These are phyloP conservation scores for Nothura maculosa DNA, from an alignment of 2,797 vertebrate genomes.

Conservation along the genomic window DNA sequence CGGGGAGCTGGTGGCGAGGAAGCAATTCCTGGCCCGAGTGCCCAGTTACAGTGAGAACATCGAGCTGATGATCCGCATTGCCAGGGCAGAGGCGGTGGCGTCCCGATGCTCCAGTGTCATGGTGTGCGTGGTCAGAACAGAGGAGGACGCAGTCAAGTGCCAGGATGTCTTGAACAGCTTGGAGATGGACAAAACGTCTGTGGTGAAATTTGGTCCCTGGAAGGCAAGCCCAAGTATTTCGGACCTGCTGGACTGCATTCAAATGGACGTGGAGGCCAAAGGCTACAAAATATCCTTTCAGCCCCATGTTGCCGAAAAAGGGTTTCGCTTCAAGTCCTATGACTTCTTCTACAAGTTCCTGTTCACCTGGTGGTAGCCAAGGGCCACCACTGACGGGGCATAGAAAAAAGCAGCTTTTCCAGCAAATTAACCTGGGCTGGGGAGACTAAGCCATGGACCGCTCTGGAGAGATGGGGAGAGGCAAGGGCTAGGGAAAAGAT, in stretches of 20 bases:
- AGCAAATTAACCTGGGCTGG: not conserved
- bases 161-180: conserved; percentile 82
- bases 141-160: conserved; percentile 83
- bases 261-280: conserved; percentile 87
- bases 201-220: conserved; percentile 95
- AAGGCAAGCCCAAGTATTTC: conserved; percentile 77
- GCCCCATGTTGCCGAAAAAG: conserved; percentile 79
- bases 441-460: not conserved
- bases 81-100: conserved; percentile 89
- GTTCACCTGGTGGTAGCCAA: conserved; percentile 92
- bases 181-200: conserved; percentile 86
- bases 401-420: not conserved
- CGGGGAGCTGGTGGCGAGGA: conserved; percentile 90
- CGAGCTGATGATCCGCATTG: conserved; percentile 92
- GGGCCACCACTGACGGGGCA: not conserved
- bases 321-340: conserved; percentile 83
- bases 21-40: conserved; percentile 90
- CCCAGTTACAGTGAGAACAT: conserved; percentile 93
- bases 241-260: conserved; percentile 91
- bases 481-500: rapidly evolving
- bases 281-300: conserved; percentile 86
- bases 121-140: conserved; percentile 86
- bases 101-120: conserved; percentile 85
- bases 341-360: conserved; percentile 87
- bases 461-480: not conserved